phyloP scores from a whole-genome alignment of 2,113 vertebrate species.

The Numida meleagris region DNA sequence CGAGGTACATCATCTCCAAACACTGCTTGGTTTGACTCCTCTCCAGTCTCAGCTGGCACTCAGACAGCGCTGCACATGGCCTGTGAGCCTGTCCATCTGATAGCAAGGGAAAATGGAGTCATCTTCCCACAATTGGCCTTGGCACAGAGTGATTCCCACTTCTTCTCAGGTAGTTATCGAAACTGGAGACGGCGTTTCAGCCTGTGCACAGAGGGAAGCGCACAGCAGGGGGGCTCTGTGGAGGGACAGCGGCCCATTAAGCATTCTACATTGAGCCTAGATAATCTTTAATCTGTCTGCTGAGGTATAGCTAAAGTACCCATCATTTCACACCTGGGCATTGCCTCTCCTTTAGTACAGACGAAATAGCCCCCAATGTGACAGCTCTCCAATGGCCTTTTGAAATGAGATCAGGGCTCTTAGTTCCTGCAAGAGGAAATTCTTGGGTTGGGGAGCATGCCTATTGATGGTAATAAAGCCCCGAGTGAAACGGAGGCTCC shows the following conservation, averaged over 20 bases:
- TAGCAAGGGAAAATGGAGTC: not conserved
- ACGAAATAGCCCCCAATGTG: not conserved
- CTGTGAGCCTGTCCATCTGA: not conserved
- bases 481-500: not conserved
- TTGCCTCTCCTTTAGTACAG: not conserved
- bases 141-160: not conserved
- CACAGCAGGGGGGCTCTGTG: not conserved
- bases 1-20: not conserved
- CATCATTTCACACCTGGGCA: conserved; percentile 31
- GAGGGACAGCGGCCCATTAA: not conserved
- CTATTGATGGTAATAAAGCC: conserved; percentile 4
- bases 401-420: conserved; percentile 23
- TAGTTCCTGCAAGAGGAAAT: not conserved
- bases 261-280: not conserved
- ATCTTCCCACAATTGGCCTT: not conserved
- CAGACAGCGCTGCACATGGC: not conserved
- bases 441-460: not conserved
- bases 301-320: conserved; percentile 1
- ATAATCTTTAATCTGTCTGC: not conserved
- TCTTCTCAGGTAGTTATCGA: conserved; percentile 29
- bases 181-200: not conserved
- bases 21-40: not conserved
- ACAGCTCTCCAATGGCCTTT: conserved; percentile 19
- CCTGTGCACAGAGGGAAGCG: not conserved
- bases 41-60: rapidly evolving